These are phyloP conservation scores for Lophotriccus pileatus DNA, from an alignment of 2,797 vertebrate genomes.

Conservation along the genomic window DNA sequence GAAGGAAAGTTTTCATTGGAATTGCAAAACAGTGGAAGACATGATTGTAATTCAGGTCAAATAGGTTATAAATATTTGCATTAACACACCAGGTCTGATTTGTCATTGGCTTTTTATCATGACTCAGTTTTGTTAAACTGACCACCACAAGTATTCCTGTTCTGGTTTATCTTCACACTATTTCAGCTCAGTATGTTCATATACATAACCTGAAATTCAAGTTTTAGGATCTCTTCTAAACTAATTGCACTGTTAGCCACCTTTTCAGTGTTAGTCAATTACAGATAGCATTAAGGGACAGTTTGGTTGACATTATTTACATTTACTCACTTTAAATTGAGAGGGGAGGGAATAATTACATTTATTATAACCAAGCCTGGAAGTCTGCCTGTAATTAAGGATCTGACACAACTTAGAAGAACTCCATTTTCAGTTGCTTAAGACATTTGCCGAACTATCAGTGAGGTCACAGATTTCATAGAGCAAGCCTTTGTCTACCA, in stretches of 20 bases:
- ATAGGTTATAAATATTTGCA: background rate
- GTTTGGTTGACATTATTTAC: constrained; percentile 10
- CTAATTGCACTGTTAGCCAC: background rate
- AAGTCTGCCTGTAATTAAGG: constrained; percentile 55
- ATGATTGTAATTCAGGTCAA: background rate
- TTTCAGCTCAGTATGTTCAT: background rate
- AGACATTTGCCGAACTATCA: background rate
- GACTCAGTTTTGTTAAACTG: background rate
- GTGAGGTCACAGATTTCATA: background rate
- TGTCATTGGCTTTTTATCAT: background rate
- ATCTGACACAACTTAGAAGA: constrained; percentile 36
- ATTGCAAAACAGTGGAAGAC: background rate
- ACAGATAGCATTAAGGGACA: background rate
- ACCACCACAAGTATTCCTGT: background rate
- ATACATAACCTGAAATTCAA: constrained; percentile 40
- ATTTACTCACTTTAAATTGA: constrained; percentile 35
- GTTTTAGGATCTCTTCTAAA: background rate
- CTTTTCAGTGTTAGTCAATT: background rate
- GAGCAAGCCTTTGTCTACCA: background rate
- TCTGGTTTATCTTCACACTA: background rate
- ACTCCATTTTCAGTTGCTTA: constrained; percentile 22
- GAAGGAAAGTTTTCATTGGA: background rate
- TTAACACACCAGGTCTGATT: background rate
- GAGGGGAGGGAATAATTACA: constrained; percentile 35
- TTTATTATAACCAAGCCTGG: constrained; percentile 40